Percentiles rank a stretch among this genome's conserved stretches.
These are phyloP conservation scores for Bungarus multicinctus DNA, from an alignment of 2,113 vertebrate species.

Conservation along the genomic window DNA sequence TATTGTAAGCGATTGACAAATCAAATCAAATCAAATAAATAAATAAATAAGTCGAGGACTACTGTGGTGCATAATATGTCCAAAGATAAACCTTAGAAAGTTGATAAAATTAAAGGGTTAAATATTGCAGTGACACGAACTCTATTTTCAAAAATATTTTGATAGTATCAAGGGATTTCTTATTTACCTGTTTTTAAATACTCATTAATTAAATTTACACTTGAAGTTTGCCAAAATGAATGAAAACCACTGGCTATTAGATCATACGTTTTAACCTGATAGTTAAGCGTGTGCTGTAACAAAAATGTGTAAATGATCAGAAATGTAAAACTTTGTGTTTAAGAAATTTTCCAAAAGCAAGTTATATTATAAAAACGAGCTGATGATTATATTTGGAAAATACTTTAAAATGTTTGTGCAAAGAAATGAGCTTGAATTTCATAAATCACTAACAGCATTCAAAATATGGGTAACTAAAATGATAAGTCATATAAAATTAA, in stretches of 20 bases:
- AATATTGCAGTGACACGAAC: background rate
- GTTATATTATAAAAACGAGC: background rate
- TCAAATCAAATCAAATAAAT: too few relatives aligned
- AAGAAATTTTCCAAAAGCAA: background rate
- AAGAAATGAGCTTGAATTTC: background rate
- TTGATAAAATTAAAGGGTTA: background rate
- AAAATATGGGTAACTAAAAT: background rate
- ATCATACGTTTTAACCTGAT: background rate
- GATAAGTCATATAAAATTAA: background rate
- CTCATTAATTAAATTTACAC: background rate
- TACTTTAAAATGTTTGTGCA: background rate
- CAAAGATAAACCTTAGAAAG: background rate
- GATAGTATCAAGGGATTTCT: background rate
- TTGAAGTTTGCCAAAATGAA: constrained; percentile 2
- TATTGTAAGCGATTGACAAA: too few relatives aligned
- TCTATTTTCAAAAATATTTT: background rate
- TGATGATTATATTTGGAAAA: background rate
- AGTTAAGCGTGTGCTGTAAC: background rate
- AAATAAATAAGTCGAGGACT: too few relatives aligned
- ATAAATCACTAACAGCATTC: background rate
- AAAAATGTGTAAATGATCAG: background rate
- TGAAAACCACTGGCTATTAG: background rate
- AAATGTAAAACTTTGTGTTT: background rate
- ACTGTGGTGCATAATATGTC: background rate
- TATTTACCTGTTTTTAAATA: background rate